These are phyloP conservation scores for Scolopax mira DNA, from an alignment of 2,113 vertebrate species.

Conservation along the genomic window DNA sequence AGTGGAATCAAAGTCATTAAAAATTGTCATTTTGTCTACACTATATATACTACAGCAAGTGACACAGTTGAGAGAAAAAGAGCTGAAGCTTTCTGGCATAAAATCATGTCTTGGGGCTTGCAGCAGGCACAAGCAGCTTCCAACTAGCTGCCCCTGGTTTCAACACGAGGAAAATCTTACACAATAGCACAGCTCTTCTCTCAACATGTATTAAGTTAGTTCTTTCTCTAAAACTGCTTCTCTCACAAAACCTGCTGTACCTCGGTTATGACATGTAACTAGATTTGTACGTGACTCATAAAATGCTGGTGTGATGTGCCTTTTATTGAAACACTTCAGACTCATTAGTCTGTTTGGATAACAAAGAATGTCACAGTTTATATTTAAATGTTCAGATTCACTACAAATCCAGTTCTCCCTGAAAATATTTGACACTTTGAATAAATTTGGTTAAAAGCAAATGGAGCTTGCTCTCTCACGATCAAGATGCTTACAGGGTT, in stretches of 20 bases:
- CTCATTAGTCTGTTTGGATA: constrained; percentile 43
- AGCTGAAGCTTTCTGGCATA: not conserved
- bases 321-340: constrained; percentile 39
- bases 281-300: constrained; percentile 33
- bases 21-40: not conserved
- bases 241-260: not conserved
- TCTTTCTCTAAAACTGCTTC: not conserved
- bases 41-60: not conserved
- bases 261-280: not conserved
- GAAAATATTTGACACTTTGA: constrained; percentile 14
- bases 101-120: not conserved
- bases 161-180: not conserved
- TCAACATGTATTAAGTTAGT: not conserved
- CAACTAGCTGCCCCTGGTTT: not conserved
- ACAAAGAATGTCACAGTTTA: constrained; percentile 22
- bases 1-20: not conserved
- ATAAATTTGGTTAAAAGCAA: not conserved
- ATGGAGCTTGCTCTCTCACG: not conserved
- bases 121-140: not conserved
- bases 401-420: not conserved
- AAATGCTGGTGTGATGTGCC: not conserved
- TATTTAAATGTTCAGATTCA: not conserved
- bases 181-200: not conserved
- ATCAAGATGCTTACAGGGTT: not conserved
- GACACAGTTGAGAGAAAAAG: not conserved